Conservation (phyloP, 2,888 invertebrate species). For the Caenorhabditis virilis region DNA sequence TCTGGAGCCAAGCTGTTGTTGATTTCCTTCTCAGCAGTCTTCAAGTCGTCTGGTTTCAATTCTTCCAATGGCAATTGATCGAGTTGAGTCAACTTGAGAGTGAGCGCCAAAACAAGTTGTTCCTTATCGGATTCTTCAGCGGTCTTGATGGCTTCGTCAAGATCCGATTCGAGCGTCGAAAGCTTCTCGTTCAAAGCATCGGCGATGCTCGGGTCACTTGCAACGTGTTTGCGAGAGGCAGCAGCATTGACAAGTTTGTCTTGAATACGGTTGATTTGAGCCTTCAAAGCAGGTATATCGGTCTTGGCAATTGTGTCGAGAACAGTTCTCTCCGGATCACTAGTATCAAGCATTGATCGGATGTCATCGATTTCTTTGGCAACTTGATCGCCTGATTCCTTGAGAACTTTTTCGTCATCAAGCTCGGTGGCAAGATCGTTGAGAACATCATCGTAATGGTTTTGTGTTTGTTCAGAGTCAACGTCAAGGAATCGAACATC, state of each 20-base stretch:
- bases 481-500: constrained; percentile 61
- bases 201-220: constrained; percentile 21
- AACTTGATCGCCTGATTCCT: constrained; percentile 46
- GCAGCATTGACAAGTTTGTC: constrained; percentile 30
- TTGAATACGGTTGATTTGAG: constrained; percentile 38
- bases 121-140: constrained; percentile 44
- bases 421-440: constrained; percentile 38
- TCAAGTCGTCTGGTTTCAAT: constrained; percentile 28
- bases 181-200: constrained; percentile 22
- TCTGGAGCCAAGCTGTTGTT: constrained; percentile 21
- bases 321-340: constrained; percentile 23
- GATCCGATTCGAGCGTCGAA: constrained; percentile 36
- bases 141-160: constrained; percentile 35
- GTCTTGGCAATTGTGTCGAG: constrained; percentile 22
- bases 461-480: constrained; percentile 53
- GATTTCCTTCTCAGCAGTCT: constrained; percentile 27
- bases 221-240: constrained; percentile 35
- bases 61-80: constrained; percentile 27
- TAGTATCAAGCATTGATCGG: constrained; percentile 19
- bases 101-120: constrained; percentile 24
- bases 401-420: constrained; percentile 44
- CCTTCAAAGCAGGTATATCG: constrained; percentile 39
- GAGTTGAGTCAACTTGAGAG: constrained; percentile 29
- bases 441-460: constrained; percentile 50
- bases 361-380: constrained; percentile 38